Conservation (phyloP, 1,140 invertebrate species). For the Octopus sinensis region DNA sequence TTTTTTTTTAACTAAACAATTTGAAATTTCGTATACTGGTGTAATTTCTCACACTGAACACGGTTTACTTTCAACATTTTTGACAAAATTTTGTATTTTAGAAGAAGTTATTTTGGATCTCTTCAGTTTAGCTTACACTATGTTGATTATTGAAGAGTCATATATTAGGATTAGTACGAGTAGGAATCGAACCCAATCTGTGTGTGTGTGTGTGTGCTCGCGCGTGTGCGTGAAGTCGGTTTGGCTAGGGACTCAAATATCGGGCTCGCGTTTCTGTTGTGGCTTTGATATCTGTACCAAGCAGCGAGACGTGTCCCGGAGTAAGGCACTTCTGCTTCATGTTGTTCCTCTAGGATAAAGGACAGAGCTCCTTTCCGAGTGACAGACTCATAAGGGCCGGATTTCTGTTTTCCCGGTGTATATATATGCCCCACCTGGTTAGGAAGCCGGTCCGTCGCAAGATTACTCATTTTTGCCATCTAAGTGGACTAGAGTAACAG, state of each 20-base stretch:
- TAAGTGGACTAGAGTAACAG: no score
- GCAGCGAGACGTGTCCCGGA: not conserved
- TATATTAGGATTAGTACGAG: not conserved
- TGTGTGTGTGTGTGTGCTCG: conserved; percentile 15
- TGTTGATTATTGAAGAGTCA: not conserved
- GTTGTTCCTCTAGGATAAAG: conserved; percentile 1
- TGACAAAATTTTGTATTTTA: not conserved
- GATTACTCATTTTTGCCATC: no score
- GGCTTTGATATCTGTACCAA: not conserved
- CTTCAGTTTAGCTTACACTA: not conserved
- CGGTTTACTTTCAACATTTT: not conserved
- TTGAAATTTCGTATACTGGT: not conserved
- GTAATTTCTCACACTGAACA: not conserved
- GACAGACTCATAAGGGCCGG: no score
- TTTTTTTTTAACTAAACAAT: no score
- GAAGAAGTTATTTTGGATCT: not conserved
- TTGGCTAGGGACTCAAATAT: no score
- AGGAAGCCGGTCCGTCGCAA: no score
- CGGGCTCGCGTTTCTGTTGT: no score
- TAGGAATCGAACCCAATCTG: not conserved
- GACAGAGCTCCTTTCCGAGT: not conserved
- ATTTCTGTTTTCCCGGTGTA: no score
- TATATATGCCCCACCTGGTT: no score
- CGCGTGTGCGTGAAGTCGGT: not conserved
- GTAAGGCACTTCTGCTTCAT: not conserved